These are phyloP conservation scores for Ceuthmochares aereus DNA, from an alignment of 2,113 vertebrate species.

Conservation along the genomic window DNA sequence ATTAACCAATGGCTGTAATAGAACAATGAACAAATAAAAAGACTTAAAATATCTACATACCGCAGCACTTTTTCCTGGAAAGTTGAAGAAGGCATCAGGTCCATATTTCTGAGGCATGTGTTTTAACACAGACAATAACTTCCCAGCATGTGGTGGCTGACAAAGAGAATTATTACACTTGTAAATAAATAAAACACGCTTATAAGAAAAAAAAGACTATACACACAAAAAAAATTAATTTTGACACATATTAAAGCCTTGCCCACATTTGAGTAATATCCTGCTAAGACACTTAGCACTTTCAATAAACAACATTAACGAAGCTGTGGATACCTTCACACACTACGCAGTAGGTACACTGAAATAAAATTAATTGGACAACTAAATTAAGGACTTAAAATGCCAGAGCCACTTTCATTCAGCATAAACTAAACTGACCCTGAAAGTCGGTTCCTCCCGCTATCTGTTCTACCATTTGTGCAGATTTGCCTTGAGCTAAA, in stretches of 20 bases:
- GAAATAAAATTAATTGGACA: neutral
- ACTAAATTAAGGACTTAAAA: neutral
- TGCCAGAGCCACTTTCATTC: neutral
- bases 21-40: neutral
- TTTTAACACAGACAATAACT: constrained; percentile 93
- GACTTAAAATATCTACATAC: constrained; percentile 78
- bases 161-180: constrained; percentile 46
- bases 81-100: constrained; percentile 98
- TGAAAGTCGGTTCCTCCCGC: neutral
- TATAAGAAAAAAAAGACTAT: neutral
- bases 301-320: neutral
- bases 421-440: neutral
- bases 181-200: neutral
- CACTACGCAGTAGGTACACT: neutral
- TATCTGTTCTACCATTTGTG: neutral
- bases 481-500: neutral
- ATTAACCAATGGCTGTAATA: neutral
- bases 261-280: neutral
- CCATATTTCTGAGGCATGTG: constrained; percentile 94
- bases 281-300: neutral
- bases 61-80: constrained; percentile 96
- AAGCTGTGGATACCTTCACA: neutral
- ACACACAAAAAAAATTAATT: neutral
- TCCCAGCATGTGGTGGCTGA: constrained; percentile 94
- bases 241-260: neutral